A percentile compares a stretch with the other conserved stretches of the same genome.
Conservation (phyloP, 2,797 vertebrate species). For the Kryptopterus vitreolus region DNA sequence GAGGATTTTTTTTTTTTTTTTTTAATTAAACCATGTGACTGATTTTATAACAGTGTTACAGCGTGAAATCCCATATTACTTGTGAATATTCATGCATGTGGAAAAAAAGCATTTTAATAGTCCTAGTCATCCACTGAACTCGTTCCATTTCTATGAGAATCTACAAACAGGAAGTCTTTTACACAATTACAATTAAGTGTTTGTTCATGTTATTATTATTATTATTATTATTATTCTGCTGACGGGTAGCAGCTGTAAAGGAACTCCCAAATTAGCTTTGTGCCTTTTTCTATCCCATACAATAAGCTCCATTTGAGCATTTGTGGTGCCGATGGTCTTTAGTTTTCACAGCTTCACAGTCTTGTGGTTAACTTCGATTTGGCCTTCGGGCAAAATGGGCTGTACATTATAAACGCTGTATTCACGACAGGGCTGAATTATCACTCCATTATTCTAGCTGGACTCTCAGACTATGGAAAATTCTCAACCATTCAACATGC, state of each 20-base stretch:
- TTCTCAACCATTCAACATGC: background rate
- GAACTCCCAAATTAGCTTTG: conserved; percentile 36
- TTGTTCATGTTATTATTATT: conserved; percentile 42
- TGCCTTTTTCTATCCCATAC: conserved; percentile 26
- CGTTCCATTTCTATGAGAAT: conserved; percentile 25
- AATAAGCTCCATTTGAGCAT: conserved; percentile 29
- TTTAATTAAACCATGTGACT: conserved; percentile 1
- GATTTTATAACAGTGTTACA: conserved; percentile 52
- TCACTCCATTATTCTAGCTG: background rate
- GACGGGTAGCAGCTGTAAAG: conserved; percentile 30
- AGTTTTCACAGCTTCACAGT: conserved; percentile 8
- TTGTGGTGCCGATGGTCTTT: conserved; percentile 13
- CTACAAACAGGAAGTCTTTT: conserved; percentile 15
- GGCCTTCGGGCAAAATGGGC: conserved; percentile 18
- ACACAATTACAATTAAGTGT: conserved; percentile 23
- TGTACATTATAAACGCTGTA: background rate
- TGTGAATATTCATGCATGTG: conserved; percentile 54
- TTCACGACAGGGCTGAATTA: conserved; percentile 16
- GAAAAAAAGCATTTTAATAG: conserved; percentile 44
- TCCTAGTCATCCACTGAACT: conserved; percentile 25
- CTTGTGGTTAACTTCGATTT: conserved; percentile 13
- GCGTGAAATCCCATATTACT: conserved; percentile 43
- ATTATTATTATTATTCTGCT: conserved; percentile 12
- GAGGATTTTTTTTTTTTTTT: conserved; percentile 19
- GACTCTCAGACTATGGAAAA: background rate